A percentile compares a stretch with the other conserved stretches of the same genome.
Conservation (phyloP, 2,888 invertebrate genomes). For the Ormyrus rosae region DNA sequence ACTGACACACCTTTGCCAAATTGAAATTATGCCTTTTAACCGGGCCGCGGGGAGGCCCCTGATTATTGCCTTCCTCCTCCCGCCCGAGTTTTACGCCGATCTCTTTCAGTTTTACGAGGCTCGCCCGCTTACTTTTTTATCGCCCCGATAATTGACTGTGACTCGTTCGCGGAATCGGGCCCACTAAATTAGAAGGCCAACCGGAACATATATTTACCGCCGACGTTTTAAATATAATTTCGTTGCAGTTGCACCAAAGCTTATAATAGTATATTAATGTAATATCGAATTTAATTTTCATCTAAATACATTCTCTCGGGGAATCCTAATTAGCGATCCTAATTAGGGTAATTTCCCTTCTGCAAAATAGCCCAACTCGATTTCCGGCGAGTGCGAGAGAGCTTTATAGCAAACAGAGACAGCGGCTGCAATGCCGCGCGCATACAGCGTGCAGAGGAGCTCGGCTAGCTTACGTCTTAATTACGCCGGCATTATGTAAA, state of each 20-base stretch:
- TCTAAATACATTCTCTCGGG: neutral
- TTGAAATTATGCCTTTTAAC: conserved; percentile 39
- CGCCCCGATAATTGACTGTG: conserved; percentile 15
- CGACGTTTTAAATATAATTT: neutral
- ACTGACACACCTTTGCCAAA: conserved; percentile 44
- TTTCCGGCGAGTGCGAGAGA: conserved; percentile 11
- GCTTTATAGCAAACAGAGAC: neutral
- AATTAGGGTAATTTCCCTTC: conserved; percentile 50
- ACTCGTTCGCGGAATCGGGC: too few relatives aligned
- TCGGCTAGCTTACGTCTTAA: conserved; percentile 60
- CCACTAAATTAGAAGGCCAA: too few relatives aligned
- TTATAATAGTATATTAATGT: neutral
- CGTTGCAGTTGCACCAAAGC: neutral
- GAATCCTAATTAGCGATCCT: conserved; percentile 36
- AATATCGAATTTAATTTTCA: conserved; percentile 30
- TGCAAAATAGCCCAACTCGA: conserved; percentile 40
- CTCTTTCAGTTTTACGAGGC: neutral
- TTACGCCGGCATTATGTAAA: conserved; percentile 65
- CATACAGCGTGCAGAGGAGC: too few relatives aligned
- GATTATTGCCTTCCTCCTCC: conserved; percentile 28
- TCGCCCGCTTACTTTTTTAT: neutral
- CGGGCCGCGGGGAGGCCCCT: conserved; percentile 9
- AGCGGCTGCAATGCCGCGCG: too few relatives aligned
- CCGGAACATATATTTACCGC: too few relatives aligned
- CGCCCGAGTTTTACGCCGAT: conserved; percentile 12